Conservation (phyloP, 2,113 vertebrate genomes). For the Anarhynchus alexandrinus region DNA sequence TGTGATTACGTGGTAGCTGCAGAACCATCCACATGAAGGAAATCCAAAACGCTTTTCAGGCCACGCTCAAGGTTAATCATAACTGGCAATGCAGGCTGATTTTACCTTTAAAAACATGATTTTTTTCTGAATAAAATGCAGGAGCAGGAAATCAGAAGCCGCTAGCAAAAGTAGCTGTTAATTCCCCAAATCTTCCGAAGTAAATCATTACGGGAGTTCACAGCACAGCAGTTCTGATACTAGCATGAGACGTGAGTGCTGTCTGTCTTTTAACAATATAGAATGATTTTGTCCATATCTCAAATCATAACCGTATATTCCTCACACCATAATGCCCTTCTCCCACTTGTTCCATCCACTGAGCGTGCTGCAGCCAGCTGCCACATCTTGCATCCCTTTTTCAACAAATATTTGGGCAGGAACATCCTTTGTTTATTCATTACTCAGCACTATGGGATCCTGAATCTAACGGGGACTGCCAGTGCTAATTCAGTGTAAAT, state of each 20-base stretch:
- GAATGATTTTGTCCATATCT: background rate
- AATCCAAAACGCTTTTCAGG: background rate
- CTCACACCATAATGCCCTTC: background rate
- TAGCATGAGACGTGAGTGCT: background rate
- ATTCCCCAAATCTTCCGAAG: background rate
- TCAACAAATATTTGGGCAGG: background rate
- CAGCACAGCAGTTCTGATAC: background rate
- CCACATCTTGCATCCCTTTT: background rate
- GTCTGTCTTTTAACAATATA: background rate
- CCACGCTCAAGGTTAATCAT: background rate
- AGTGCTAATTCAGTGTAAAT: background rate
- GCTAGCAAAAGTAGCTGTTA: background rate
- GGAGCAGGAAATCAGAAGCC: background rate
- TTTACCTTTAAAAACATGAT: background rate
- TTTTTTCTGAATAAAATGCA: background rate
- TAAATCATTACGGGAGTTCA: background rate
- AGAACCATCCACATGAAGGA: background rate
- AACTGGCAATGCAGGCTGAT: background rate
- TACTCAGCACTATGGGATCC: background rate
- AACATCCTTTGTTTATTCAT: background rate
- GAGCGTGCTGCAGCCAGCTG: background rate
- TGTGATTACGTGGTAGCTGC: background rate
- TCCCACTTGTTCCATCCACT: background rate
- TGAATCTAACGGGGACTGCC: background rate
- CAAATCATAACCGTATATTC: background rate